Percentiles rank a stretch among this genome's conserved stretches.
Evolutionary conservation across 2,113 vertebrate species (phyloP).

Genomic region (Labeo rohita): DNA sequence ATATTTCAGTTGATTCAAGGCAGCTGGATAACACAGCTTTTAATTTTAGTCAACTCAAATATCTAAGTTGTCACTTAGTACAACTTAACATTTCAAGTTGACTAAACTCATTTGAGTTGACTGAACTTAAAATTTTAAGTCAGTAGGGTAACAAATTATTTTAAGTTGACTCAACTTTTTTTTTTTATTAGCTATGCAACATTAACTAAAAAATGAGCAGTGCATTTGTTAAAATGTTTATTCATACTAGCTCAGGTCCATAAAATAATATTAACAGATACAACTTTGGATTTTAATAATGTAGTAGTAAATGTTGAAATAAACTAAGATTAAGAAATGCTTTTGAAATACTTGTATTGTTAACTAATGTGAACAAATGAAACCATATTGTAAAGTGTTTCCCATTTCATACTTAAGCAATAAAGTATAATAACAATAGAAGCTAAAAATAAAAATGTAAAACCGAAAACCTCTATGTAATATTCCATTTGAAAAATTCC

Average conservation of each 20-base stretch:
- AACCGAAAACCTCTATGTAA: background rate
- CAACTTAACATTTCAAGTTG: no score
- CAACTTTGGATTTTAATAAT: background rate
- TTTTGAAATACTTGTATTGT: background rate
- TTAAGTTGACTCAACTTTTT: no score
- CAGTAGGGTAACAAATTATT: no score
- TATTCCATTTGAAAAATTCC: background rate
- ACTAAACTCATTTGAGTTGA: no score
- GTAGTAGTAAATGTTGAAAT: background rate
- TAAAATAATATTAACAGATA: background rate
- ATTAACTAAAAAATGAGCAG: background rate
- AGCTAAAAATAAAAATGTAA: background rate
- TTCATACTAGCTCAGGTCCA: background rate
- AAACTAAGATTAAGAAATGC: background rate
- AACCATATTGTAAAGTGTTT: background rate
- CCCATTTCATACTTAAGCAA: background rate
- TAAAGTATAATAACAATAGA: background rate
- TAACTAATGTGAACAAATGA: background rate
- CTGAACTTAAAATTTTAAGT: no score
- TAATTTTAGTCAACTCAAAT: no score
- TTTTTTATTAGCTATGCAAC: no score
- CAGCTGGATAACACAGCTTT: no score
- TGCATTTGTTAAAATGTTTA: background rate
- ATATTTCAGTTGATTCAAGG: no score
- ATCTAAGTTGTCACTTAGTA: no score